Evolutionary conservation across 2,113 vertebrate species (phyloP).

Genomic region (Heliornis fulica): DNA sequence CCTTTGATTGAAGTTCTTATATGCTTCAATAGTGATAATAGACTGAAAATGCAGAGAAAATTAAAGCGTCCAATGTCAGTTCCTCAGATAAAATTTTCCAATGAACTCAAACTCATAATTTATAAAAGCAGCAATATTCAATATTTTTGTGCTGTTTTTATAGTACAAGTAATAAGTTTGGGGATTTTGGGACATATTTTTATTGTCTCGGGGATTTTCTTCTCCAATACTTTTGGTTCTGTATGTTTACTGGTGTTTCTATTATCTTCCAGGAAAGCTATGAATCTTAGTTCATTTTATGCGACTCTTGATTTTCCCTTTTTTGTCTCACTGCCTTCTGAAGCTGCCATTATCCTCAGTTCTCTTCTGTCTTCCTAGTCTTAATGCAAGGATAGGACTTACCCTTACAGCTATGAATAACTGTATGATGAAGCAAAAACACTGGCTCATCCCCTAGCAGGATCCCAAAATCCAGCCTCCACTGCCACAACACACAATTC

Average conservation of each 20-base stretch:
- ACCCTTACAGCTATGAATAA: not conserved
- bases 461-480: not conserved
- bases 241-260: not conserved
- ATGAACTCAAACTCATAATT: not conserved
- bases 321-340: not conserved
- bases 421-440: not conserved
- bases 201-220: not conserved
- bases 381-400: not conserved
- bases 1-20: not conserved
- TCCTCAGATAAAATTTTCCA: not conserved
- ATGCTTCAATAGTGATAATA: not conserved
- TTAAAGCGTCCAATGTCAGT: not conserved
- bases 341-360: rapidly evolving
- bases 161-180: not conserved
- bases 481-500: not conserved
- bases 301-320: not conserved
- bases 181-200: not conserved
- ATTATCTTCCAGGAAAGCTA: not conserved
- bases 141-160: not conserved
- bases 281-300: not conserved
- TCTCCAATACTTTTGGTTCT: not conserved
- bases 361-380: not conserved
- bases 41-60: not conserved
- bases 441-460: not conserved
- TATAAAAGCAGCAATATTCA: not conserved